Base-by-base conservation (phyloP, 92 coral and sea anemone genomes). In the Epizoanthus illoricatus region DNA sequence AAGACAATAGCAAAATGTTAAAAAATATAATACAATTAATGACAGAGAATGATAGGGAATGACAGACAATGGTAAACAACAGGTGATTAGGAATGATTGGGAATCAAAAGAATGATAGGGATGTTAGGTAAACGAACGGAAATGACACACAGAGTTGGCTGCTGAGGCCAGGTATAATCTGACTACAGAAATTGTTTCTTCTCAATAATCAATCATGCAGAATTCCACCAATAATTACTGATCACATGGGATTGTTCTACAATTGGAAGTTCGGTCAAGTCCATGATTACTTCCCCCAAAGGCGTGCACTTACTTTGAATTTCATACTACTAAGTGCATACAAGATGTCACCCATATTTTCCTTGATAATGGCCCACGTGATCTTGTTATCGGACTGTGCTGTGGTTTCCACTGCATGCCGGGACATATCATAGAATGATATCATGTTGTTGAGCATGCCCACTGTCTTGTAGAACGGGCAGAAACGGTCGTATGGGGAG, bases 341-440 rank as follows among this genome's bases (percentile, higher is more conserved):
- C 45, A 95, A 84, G 47, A 86, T 86, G 68, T 95, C 92, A 0
- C 97, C 97, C 98, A 95, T 93, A 79, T 95, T 92, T 67, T 95
- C 98, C 73, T 95, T 95, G 83, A 95, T 91, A 15, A 93, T 92
- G 15, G 94, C 93, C 98, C 98, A 95, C 13, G 98, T 95, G 85
- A 95, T 88, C 87, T 95, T 95, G 92, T 95, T 95, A 76, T 95
- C 98, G 16, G 98, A 92, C 88, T 95, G 98, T 0, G 98, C 98
- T 17, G 98, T 95, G 3, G 95, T 74, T 79, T 95, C 98, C 76
- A 95, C 98, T 18, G 98, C 88, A 86, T 95, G 98, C 42, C 97
- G 94, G 43, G 98, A 94, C 97, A 86, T 89, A 65, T 95, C 98
- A 81, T 93, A 95, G 81, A 95, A 95, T 16, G 93, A 90, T 43